phyloP scores from a whole-genome alignment of 2,113 vertebrate species.

The Crypturellus undulatus region DNA sequence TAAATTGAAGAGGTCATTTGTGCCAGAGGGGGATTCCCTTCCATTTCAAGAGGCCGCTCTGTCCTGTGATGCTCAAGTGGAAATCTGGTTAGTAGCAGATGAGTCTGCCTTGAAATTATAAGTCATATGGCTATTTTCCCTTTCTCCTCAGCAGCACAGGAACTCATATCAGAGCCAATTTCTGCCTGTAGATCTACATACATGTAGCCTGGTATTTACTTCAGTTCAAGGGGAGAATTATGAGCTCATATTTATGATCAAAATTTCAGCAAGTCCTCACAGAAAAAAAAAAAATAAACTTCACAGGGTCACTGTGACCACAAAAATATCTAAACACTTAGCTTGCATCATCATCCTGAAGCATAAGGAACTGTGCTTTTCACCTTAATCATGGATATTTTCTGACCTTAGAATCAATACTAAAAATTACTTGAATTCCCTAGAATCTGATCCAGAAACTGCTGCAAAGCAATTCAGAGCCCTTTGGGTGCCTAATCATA shows the following conservation, averaged over 20 bases:
- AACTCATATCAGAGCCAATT: neutral
- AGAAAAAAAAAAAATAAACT: no score
- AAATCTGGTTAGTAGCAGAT: neutral
- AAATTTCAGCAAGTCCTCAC: neutral
- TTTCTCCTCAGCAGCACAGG: neutral
- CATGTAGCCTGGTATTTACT: neutral
- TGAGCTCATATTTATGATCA: neutral
- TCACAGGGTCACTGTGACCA: neutral
- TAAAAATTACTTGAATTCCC: neutral
- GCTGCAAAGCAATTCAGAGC: neutral
- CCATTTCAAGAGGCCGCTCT: neutral
- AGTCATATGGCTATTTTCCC: neutral
- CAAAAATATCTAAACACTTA: neutral
- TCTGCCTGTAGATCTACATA: neutral
- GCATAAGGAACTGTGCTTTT: neutral
- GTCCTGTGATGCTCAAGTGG: neutral
- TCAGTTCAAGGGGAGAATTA: neutral
- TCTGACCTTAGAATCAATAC: neutral
- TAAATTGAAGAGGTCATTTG: neutral
- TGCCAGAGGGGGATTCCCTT: neutral
- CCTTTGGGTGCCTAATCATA: neutral
- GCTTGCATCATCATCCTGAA: neutral
- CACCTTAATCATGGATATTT: neutral
- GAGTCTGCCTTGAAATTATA: constrained; percentile 15
- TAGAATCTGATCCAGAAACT: neutral